Percentiles rank a stretch among this genome's conserved stretches.
phyloP scores from a whole-genome alignment of 1,140 invertebrate genomes.

The Eufriesea mexicana region DNA sequence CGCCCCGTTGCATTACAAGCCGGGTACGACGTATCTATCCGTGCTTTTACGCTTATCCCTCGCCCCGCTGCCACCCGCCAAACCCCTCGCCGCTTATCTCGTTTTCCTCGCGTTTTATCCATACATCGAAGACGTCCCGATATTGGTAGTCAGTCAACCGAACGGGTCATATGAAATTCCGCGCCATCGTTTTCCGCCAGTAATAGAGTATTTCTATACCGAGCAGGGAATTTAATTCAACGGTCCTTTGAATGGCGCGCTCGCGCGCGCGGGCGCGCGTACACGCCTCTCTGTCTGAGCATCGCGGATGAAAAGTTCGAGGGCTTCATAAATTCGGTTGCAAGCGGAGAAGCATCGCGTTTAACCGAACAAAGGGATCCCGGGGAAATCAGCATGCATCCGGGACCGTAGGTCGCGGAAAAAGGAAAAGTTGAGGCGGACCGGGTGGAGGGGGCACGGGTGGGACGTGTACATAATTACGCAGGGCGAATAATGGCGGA shows the following conservation, averaged over 20 bases:
- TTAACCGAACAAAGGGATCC: conserved; percentile 51
- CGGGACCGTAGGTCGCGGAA: neutral
- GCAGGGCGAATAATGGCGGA: conserved; percentile 22
- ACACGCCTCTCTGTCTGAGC: neutral
- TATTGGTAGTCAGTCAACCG: conserved; percentile 51
- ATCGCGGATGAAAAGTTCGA: conserved; percentile 57
- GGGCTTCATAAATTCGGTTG: conserved; percentile 55
- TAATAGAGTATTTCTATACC: conserved; percentile 57
- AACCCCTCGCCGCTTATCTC: conserved; percentile 38
- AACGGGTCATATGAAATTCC: conserved; percentile 53
- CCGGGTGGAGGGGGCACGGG: neutral
- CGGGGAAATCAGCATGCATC: conserved; percentile 45
- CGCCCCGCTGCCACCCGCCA: neutral
- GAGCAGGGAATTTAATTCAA: conserved; percentile 59
- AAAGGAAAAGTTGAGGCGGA: neutral
- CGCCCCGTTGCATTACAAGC: conserved; percentile 11
- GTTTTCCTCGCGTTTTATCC: conserved; percentile 26
- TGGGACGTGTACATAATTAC: conserved; percentile 20
- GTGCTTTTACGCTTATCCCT: conserved; percentile 41
- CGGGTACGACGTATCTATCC: conserved; percentile 5
- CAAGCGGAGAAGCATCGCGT: conserved; percentile 33
- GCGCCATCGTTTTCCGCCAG: conserved; percentile 27
- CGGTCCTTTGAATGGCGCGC: conserved; percentile 52
- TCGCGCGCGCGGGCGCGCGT: too few species aligned
- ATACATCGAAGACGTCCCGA: conserved; percentile 39